Base-by-base conservation (phyloP, 2,113 vertebrate genomes). In the Heliornis fulica region DNA sequence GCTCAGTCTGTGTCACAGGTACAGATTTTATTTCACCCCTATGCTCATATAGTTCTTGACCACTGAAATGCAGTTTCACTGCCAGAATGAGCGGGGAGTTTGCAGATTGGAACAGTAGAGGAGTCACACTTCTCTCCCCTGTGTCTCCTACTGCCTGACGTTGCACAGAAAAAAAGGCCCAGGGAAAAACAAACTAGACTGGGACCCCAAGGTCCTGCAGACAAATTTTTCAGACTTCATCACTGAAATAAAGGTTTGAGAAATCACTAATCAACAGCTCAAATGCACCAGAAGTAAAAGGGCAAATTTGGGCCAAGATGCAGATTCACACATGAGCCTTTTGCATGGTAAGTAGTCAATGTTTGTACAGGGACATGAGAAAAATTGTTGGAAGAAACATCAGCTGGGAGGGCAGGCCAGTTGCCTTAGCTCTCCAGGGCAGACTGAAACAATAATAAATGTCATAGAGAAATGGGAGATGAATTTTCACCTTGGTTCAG, bases 241-340 rank as follows among this genome's bases (percentile, higher is more conserved):
- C 34, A 56, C 26, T 2, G 1, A 71, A 85, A 82, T 60, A 40
- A 82, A 79, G 41, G 75, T 82, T 78, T 87, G 46, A 95, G 64
- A 85, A 96, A 85, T 79, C 80, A 87, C 69, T 46, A 81, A 43
- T 89, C 34, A 76, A 82, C 84, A 84, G 34, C 65, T 91, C 43
- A 89, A 84, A 89, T 71, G 46, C n/a, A 87, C 56, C 26, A 75
- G 87, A 89, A 93, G 34, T 40, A 87, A 66, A 84, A 89, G 34
- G 34, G 11, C 51, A 81, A 43, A 89, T 71, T 1, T 71, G 34
- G 40, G 21, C 51, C 34, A 75, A 60, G 21, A 43, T 3, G 4
- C 18, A 84, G 51, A 87, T 93, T 86, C 17, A 59, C 83, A 59
- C 51, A 77, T 51, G 71, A 84, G 26, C 34, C 11, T 89, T 81